phyloP scores from a whole-genome alignment of 1,140 invertebrate genomes.

The Polyergus mexicanus region DNA sequence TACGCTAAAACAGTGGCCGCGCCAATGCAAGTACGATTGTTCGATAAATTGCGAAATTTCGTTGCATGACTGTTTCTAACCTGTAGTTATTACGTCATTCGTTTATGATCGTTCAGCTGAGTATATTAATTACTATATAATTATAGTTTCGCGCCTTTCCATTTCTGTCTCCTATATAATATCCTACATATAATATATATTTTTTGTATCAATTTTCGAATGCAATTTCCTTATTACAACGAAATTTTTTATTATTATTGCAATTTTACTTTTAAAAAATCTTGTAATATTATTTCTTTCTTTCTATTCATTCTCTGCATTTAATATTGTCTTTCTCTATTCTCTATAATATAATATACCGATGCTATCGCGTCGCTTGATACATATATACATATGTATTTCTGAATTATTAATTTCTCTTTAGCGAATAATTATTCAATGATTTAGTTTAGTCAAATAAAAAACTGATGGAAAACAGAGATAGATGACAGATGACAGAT shows the following conservation, averaged over 20 bases:
- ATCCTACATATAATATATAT: no score
- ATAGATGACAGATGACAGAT: not conserved
- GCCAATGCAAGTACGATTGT: slow-evolving; percentile 53
- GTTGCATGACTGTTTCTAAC: not conserved
- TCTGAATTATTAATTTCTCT: not conserved
- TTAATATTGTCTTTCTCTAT: not conserved
- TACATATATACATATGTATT: not conserved
- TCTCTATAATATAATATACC: no score
- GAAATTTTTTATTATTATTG: not conserved
- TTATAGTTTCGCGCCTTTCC: slow-evolving; percentile 4
- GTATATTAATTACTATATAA: slow-evolving; percentile 27
- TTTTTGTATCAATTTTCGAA: not conserved
- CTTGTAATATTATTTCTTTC: slow-evolving; percentile 16
- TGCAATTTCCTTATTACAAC: not conserved
- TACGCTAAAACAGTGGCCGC: slow-evolving; percentile 42
- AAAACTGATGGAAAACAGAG: not conserved
- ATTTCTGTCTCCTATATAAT: slow-evolving; percentile 13
- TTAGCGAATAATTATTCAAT: not conserved
- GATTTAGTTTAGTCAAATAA: no score
- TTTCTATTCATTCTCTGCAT: not conserved
- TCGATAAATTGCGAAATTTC: slow-evolving; percentile 61
- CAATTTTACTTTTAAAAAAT: not conserved
- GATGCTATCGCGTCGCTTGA: no score
- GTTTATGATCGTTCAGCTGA: not conserved
- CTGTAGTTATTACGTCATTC: slow-evolving; percentile 10